These are phyloP conservation scores for Paedocypris micromegethes DNA, from an alignment of 2,797 vertebrate species.

Conservation along the genomic window DNA sequence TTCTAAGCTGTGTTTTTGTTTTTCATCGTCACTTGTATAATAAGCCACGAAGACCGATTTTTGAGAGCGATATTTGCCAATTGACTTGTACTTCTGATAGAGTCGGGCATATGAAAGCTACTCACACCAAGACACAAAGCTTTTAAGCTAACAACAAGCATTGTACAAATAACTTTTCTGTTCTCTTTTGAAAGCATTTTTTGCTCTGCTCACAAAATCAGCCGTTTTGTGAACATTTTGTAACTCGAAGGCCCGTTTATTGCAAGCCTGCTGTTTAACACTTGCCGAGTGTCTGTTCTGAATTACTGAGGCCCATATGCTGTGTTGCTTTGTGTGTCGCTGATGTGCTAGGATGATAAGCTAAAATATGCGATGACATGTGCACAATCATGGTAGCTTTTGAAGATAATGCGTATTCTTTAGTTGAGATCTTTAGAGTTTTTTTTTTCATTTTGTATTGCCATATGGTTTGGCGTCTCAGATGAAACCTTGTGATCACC, in stretches of 20 bases:
- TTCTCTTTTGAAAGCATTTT: constrained; percentile 10
- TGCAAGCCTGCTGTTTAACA: constrained; percentile 27
- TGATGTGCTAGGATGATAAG: constrained; percentile 4
- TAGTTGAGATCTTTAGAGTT: constrained; percentile 10
- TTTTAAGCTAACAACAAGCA: background rate
- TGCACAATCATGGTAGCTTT: constrained; percentile 16
- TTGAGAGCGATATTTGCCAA: too few species aligned
- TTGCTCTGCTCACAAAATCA: constrained; percentile 16
- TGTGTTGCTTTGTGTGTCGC: background rate
- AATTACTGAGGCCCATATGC: constrained; percentile 13
- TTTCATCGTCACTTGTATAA: too few species aligned
- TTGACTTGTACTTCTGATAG: too few species aligned
- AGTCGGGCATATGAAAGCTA: too few species aligned
- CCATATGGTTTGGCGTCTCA: constrained; percentile 44
- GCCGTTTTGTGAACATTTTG: constrained; percentile 19
- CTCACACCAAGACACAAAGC: too few species aligned
- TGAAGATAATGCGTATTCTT: constrained; percentile 11
- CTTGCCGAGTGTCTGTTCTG: constrained; percentile 21
- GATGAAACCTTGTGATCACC: constrained; percentile 32
- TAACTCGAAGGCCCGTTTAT: constrained; percentile 34
- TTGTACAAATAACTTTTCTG: constrained; percentile 1
- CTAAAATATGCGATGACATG: constrained; percentile 8
- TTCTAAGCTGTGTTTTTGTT: too few species aligned
- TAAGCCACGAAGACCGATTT: too few species aligned
- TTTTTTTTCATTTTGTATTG: constrained; percentile 27